Conservation (phyloP, 2,797 vertebrate genomes). For the Acanthurus leucopareius region DNA sequence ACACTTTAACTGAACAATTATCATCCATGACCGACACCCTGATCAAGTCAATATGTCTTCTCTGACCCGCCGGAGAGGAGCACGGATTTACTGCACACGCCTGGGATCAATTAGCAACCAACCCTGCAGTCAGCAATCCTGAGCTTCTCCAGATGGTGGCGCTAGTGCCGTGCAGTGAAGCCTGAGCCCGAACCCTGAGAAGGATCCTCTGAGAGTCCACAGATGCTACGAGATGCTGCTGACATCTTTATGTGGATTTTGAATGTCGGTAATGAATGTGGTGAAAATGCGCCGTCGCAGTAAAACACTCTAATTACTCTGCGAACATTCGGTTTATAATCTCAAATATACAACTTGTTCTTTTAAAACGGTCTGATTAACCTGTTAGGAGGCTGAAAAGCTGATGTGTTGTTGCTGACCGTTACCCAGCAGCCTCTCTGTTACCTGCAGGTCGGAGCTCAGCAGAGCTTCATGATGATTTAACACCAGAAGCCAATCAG, state of each 20-base stretch:
- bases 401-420: too few relatives aligned
- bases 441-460: too few relatives aligned
- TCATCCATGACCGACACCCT: conserved; percentile 76
- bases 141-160: conserved; percentile 58
- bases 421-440: too few relatives aligned
- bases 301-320: background rate
- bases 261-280: background rate
- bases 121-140: conserved; percentile 28
- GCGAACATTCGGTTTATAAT: too few relatives aligned
- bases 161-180: conserved; percentile 30
- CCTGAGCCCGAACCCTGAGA: background rate
- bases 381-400: background rate
- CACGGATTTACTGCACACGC: conserved; percentile 63
- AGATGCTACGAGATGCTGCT: background rate
- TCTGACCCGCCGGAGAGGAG: conserved; percentile 77
- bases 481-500: too few relatives aligned
- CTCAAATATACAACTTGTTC: too few relatives aligned
- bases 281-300: background rate
- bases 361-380: background rate
- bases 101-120: conserved; percentile 76
- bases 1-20: conserved; percentile 78
- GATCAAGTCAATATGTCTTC: conserved; percentile 81
- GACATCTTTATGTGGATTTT: conserved; percentile 11
- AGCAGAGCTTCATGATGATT: too few relatives aligned
- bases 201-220: background rate